Evolutionary conservation across 2,888 invertebrate species (phyloP), one percentile per base, ranked within the genome.

Genomic region (Temnothorax rugatulus): DNA sequence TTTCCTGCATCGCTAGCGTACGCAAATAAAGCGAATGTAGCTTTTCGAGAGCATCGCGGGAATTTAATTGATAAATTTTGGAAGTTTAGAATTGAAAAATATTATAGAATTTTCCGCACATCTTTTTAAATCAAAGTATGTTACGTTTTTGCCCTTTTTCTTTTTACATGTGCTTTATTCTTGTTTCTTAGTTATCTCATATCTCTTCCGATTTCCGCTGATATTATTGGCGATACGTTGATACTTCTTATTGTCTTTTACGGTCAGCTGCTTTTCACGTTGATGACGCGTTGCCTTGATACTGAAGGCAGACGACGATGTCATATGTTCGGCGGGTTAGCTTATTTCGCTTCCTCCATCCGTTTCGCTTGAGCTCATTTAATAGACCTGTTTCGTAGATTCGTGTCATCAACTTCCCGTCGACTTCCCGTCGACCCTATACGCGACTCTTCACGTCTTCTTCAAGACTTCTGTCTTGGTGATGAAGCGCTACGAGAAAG

Each of bases 311-410:
- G 38, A 47, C 38, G 34, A 47, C n/a, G 13, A 47, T 57, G 18
- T 71, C 47, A 71, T 59, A 47, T 38, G 44, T 79, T 57, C 68
- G 29, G 15, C 68, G 29, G 15, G 21, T 44, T 59, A 69, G 21
- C 57, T 77, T 68, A 68, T 68, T 77, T 29, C 54, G n/a, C n/a
- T 68, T 47, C 21, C 21, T 44, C 34, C 59, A 11, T 29, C 15
- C 44, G 54, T 57, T 79, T 68, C 77, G 66, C 66, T 66, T 15
- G 76, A 66, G 54, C 15, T 68, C 68, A 34, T 69, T 69, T 79
- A 79, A 81, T 71, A 59, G 71, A 79, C 13, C 59, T 71, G 59
- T 71, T 79, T 47, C 57, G 71, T 44, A 59, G 59, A 71, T 79
- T 34, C 59, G 59, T 34, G 21, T 54, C 79, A 71, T 79, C 69